phyloP scores from a whole-genome alignment of 2,797 vertebrate species.

The Sarcoramphus papa region DNA sequence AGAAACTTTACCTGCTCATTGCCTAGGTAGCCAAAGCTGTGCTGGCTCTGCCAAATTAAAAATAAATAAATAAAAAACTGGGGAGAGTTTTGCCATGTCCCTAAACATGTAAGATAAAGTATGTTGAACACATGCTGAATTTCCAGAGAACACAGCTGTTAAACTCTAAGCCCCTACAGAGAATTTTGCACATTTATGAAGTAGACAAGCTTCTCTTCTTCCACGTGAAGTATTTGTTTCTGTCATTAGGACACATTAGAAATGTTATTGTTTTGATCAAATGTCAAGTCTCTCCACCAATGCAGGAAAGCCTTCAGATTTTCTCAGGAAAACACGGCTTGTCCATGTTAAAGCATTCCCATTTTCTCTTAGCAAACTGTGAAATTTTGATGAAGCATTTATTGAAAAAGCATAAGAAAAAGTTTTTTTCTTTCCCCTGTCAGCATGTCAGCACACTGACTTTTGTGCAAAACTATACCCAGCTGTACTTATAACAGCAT shows the following conservation, averaged over 20 bases:
- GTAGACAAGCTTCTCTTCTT: neutral
- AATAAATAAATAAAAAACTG: no score
- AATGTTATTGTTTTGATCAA: neutral
- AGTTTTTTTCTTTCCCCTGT: no score
- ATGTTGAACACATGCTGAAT: neutral
- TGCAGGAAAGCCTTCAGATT: neutral
- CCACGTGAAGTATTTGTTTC: neutral
- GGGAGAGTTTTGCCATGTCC: neutral
- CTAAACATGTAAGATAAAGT: neutral
- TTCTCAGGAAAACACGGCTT: neutral
- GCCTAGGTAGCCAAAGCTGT: neutral
- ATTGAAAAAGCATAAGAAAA: neutral
- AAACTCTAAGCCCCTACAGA: neutral
- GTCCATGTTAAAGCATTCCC: neutral
- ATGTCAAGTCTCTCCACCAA: neutral
- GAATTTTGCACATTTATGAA: neutral
- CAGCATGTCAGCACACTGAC: neutral
- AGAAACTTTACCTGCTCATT: neutral
- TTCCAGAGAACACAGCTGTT: neutral
- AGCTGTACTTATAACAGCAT: accelerated
- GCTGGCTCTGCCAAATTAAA: neutral
- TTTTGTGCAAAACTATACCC: neutral
- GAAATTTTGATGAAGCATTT: neutral
- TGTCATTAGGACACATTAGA: neutral
- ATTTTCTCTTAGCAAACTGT: neutral